Percentiles rank a stretch among this genome's conserved stretches.
Evolutionary conservation across 2,797 vertebrate genomes (phyloP).

Genomic region (Streptopelia turtur): DNA sequence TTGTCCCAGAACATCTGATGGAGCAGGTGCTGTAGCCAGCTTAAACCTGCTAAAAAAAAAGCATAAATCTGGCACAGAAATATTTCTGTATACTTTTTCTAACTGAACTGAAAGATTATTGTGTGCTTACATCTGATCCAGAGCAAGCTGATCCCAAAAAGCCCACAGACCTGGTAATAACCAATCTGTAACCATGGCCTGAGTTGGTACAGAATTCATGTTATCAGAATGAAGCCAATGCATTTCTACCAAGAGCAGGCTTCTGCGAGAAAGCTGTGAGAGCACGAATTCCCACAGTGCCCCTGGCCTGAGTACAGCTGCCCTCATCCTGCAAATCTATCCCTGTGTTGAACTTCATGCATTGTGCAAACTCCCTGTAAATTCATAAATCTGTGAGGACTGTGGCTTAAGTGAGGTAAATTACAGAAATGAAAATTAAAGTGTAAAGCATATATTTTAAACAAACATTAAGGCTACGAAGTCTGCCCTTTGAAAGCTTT

Average conservation of each 20-base stretch:
- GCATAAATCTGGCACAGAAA: neutral
- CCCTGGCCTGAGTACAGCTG: neutral
- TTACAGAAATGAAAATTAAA: conserved; percentile 39
- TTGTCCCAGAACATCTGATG: neutral
- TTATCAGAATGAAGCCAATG: neutral
- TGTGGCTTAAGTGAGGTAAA: conserved; percentile 7
- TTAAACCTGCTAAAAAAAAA: neutral
- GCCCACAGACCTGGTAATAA: neutral
- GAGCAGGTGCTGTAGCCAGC: neutral
- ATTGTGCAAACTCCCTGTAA: neutral
- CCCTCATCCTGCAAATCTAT: neutral
- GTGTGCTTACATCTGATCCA: neutral
- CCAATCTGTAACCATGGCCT: neutral
- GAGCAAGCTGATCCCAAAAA: neutral
- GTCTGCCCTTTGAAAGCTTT: conserved; percentile 36
- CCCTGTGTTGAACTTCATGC: neutral
- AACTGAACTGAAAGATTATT: neutral
- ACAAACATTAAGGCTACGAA: conserved; percentile 17
- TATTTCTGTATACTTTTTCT: neutral
- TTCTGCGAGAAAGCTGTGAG: neutral
- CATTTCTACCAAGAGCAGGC: neutral
- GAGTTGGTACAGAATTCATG: neutral
- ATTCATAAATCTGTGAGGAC: conserved; percentile 5
- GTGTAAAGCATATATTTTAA: conserved; percentile 16
- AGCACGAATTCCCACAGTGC: neutral